Base-by-base conservation (phyloP, 2,113 vertebrate species). In the Callipepla californica region DNA sequence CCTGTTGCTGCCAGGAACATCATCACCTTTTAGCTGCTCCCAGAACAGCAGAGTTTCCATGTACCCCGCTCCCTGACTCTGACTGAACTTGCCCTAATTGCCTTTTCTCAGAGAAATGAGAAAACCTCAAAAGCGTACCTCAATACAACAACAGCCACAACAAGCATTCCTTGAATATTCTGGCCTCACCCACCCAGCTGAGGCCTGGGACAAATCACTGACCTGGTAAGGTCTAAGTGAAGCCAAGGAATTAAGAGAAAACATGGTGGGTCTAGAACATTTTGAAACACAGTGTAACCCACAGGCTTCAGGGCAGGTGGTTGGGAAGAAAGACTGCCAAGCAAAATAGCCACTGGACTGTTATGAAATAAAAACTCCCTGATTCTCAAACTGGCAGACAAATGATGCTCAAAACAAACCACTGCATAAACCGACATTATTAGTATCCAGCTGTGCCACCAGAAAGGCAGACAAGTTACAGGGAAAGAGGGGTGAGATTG, bases 321-420 rank as follows among this genome's bases (percentile, higher is more conserved):
- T 40, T 63, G 51, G 28, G 76, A 90, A 85, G 34, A 58, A 83
- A 50, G n/a, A 62, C 2, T 86, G 88, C 68, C 85, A 95, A 94
- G 63, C 3, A 85, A 93, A 96, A 83, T 2, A 96, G 42, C 55
- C 57, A 70, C 28, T 0, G 0, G 21, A 78, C 91, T 90, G 50
- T 70, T 80, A 74, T 22, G 26, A 74, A 89, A 50, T 62, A 87
- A 85, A 66, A 90, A 62, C 47, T 87, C 70, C 59, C 0, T 32
- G 1, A 6, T 77, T 83, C 85, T 90, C 68, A 85, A 77, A 88
- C 3, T 45, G 28, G 72, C 19, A 21, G 85, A 34, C 30, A 74
- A 68, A 77, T 42, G 23, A 87, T 89, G 77, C 58, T 45, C 53
- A 66, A 84, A 87, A 44, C 51, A 92, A 89, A 65, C n/a, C 14